Evolutionary conservation across 2,113 vertebrate species (phyloP), one percentile per base, ranked within the genome.

Genomic region (Hemichromis elongatus): DNA sequence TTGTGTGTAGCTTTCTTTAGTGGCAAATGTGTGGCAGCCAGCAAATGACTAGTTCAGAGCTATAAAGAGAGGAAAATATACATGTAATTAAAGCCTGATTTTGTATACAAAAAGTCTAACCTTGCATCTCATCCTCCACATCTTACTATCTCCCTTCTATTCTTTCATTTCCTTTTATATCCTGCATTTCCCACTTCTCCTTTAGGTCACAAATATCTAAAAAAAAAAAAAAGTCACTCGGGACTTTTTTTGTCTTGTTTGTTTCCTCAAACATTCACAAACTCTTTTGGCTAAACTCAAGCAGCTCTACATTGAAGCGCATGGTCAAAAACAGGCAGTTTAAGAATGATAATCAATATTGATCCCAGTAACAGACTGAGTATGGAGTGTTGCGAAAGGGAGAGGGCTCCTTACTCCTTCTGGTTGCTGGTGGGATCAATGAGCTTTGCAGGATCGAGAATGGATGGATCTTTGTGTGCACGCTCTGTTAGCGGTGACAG

Each of bases 271-370:
- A 73, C 54, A 50, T 59, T 57, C 52, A 11, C 26, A 4, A 13
- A 11, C 42, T 40, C 50, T 26, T 63, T 2, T 26, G 45, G 19
- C 4, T 54, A 30, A 3, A 13, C 18, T 52, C 26, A 26, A 81
- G 40, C 37, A 82, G 24, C 75, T 28, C 73, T 50, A 30, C 54
- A 54, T 33, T 0, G 45, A 68, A 77, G 79, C 57, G 56, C 77
- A 66, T 28, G 40, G 45, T 89, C 84, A 89, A 89, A 88, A 92
- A 82, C 83, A 84, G 87, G 73, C 89, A 89, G 88, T 94, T 93
- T 91, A 92, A 85, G 87, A 90, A 94, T 92, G 90, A 94, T 94
- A 90, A 94, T 95, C 95, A 92, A 95, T 95, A 95, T 94, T 94
- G 94, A 96, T 95, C 91, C 33, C 73, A 63, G 81, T 85, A 91